These are phyloP conservation scores for Brachyrhaphis roseni DNA, from an alignment of 2,797 vertebrate species.

Conservation along the genomic window DNA sequence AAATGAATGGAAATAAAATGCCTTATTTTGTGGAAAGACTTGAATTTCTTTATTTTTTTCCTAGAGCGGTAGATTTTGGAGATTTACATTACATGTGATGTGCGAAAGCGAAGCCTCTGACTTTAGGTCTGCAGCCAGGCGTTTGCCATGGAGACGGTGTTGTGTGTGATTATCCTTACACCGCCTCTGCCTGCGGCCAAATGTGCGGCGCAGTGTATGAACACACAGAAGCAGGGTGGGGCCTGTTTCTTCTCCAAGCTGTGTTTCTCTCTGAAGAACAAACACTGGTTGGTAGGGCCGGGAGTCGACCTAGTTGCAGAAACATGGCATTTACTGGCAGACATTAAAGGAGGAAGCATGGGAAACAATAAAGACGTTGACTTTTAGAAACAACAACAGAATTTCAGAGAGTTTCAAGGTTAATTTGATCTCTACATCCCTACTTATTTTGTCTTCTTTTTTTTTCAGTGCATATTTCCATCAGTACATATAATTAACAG, in stretches of 20 bases:
- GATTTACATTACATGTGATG: not conserved
- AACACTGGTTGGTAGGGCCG: slow-evolving; percentile 51
- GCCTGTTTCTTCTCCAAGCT: slow-evolving; percentile 22
- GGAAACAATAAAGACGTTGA: not conserved
- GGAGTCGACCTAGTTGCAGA: slow-evolving; percentile 43
- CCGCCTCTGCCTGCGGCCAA: slow-evolving; percentile 50
- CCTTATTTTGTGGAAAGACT: not conserved
- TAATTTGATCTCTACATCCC: not conserved
- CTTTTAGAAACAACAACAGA: not conserved
- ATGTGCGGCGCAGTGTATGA: slow-evolving; percentile 23
- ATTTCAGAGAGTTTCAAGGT: not conserved
- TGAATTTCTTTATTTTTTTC: no score
- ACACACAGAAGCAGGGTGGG: slow-evolving; percentile 40
- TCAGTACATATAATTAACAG: not conserved
- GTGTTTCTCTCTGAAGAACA: slow-evolving; percentile 34
- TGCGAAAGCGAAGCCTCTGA: slow-evolving; percentile 20
- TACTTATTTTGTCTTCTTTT: not conserved
- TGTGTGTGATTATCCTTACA: slow-evolving; percentile 50
- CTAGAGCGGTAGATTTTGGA: not conserved
- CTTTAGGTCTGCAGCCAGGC: slow-evolving; percentile 28
- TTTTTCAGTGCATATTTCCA: not conserved
- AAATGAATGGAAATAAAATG: not conserved
- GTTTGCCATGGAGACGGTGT: slow-evolving; percentile 65
- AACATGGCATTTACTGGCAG: slow-evolving; percentile 11
- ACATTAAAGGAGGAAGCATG: no score